Base-by-base conservation (phyloP, 2,888 invertebrate species). In the Microctonus aethiopoides region DNA sequence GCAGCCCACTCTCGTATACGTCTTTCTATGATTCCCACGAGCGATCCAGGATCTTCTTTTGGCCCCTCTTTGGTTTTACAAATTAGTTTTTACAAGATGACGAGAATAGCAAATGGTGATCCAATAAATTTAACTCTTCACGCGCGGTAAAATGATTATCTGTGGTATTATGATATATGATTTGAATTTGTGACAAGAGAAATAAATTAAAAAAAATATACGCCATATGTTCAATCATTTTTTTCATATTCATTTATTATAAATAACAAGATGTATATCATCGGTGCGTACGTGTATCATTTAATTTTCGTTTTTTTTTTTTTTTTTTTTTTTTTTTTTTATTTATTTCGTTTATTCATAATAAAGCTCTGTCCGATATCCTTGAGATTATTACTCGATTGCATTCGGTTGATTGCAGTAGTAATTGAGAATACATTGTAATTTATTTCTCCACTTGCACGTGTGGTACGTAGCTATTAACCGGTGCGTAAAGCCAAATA, bases 241-340 rank as follows among this genome's bases (percentile, higher is more conserved):
- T 77, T 75, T 80, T 77, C 76, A 75, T 74, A 68, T 76, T 75
- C 70, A 76, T 84, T 84, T 84, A 85, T 85, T 85, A 84, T 81
- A 85, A 84, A 84, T 84, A 84, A 85, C 85, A 84, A 81, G 80
- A 81, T 84, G 81, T 82, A 84, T 84, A 78, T 77, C 79, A 70
- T 83, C 80, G 78, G 83, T 84, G 85, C 80, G 83, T 82, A 83
- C 76, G 81, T 83, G 82, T 83, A 78, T 81, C 74, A 75, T 79
- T 81, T 80, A 80, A 68, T 71, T 65, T 61, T 54, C 67, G 70
- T 62, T 73, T 46, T 77, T 54, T 76, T 74, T 72, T 75, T 74
- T 29, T 5, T 5, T 5, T 5, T 29, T 29, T 5, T 5, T 5
- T 29, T 5, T 5, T 74, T 76, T 67, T 29, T 5, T 5, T 74